Conservation (phyloP, 2,797 vertebrate genomes). For the Pipistrellus pygmaeus region DNA sequence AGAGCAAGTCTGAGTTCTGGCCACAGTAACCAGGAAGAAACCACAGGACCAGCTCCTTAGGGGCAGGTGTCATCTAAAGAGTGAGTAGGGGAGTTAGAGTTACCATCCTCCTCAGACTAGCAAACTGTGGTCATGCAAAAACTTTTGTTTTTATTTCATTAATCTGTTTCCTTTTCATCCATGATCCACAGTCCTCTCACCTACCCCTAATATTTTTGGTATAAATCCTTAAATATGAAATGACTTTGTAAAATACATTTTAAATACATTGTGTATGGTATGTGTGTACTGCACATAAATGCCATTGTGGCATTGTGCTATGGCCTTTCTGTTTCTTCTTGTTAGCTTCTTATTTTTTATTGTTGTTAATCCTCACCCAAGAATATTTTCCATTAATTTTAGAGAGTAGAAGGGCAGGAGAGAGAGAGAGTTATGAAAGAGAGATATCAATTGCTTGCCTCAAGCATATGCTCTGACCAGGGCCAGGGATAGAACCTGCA, state of each 20-base stretch:
- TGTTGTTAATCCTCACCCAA: too few relatives aligned
- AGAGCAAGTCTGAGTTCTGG: not conserved
- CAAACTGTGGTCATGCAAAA: not conserved
- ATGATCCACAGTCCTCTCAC: not conserved
- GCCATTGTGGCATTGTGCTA: not conserved
- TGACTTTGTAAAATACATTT: not conserved
- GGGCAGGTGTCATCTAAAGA: not conserved
- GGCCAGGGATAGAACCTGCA: too few relatives aligned
- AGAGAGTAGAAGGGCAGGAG: too few relatives aligned
- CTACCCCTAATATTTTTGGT: not conserved
- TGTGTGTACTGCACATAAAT: not conserved
- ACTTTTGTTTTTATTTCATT: not conserved
- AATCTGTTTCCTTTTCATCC: not conserved
- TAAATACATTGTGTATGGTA: not conserved
- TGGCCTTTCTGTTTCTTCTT: not conserved
- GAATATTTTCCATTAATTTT: too few relatives aligned
- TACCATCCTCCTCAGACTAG: not conserved
- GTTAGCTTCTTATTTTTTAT: too few relatives aligned
- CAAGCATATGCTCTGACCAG: too few relatives aligned
- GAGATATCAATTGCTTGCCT: too few relatives aligned
- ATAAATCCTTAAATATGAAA: not conserved
- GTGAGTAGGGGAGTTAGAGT: not conserved
- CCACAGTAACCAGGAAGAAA: not conserved
- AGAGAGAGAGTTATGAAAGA: too few relatives aligned
- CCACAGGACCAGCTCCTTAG: not conserved